Evolutionary conservation across 2,797 vertebrate genomes (phyloP).

Genomic region (Neomorphus geoffroyi): DNA sequence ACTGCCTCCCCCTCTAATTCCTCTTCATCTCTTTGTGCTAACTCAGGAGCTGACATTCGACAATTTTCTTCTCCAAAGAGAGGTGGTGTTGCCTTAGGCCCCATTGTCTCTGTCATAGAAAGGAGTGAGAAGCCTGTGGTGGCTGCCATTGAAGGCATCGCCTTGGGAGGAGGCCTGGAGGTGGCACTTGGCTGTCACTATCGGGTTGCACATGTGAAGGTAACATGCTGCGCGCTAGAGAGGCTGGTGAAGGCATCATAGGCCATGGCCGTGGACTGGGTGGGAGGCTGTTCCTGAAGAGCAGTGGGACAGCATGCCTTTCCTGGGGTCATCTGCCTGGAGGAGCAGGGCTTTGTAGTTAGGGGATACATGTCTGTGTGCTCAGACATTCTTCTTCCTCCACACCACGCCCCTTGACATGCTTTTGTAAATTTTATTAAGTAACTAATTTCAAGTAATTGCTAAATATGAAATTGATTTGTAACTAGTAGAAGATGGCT

Average conservation of each 20-base stretch:
- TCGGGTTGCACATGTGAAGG: slow-evolving; percentile 85
- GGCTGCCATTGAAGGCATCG: slow-evolving; percentile 89
- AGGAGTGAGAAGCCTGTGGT: slow-evolving; percentile 86
- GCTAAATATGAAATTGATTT: not conserved
- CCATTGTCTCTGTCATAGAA: slow-evolving; percentile 82
- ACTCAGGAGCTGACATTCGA: slow-evolving; percentile 88
- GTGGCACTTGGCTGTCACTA: slow-evolving; percentile 92
- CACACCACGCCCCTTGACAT: not conserved
- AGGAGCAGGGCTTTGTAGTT: not conserved
- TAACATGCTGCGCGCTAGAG: not conserved
- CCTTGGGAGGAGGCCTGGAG: slow-evolving; percentile 91
- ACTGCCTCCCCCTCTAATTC: not conserved
- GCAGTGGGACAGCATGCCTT: not conserved
- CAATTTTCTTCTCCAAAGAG: slow-evolving; percentile 70
- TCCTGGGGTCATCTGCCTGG: not conserved
- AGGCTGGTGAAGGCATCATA: not conserved
- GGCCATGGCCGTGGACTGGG: not conserved
- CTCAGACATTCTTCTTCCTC: not conserved
- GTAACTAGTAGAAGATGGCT: not conserved
- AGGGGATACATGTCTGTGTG: not conserved
- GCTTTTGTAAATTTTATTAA: not conserved
- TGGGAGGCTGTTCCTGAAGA: not conserved
- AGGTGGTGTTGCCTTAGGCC: not conserved
- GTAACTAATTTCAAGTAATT: not conserved
- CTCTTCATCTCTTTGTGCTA: not conserved